Percentiles rank a stretch among this genome's conserved stretches.
phyloP scores from a whole-genome alignment of 2,113 vertebrate species.

The Eudyptes chrysolophus region DNA sequence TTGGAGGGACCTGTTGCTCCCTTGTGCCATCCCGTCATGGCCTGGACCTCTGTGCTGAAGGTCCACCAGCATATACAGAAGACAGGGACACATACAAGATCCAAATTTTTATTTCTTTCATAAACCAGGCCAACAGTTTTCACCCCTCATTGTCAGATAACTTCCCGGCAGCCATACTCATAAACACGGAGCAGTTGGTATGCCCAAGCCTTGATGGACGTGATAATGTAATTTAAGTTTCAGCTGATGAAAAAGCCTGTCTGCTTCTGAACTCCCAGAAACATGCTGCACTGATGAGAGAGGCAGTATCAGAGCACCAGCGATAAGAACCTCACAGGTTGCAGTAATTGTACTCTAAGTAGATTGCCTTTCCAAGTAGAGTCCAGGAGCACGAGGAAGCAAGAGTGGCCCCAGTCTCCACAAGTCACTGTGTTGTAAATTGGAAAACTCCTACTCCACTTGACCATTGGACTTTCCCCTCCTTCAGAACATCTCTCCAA shows the following conservation, averaged over 20 bases:
- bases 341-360: neutral
- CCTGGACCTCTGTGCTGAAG: neutral
- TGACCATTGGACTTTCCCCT: neutral
- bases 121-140: neutral
- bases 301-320: neutral
- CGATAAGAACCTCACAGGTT: neutral
- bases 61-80: neutral
- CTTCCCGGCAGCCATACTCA: neutral
- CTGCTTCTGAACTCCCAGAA: neutral
- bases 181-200: neutral
- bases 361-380: neutral
- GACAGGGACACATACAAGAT: neutral
- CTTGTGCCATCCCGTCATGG: neutral
- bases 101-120: neutral
- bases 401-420: neutral
- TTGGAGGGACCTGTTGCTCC: neutral
- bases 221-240: neutral
- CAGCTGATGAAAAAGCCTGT: neutral
- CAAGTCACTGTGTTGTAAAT: neutral
- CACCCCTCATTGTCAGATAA: neutral
- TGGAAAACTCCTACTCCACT: neutral
- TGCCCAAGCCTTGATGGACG: neutral
- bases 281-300: neutral
- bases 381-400: neutral
- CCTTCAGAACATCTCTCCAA: neutral